Evolutionary conservation across 2,888 invertebrate species (phyloP), one percentile per base, ranked within the genome.

Genomic region (Tipula lateralis): DNA sequence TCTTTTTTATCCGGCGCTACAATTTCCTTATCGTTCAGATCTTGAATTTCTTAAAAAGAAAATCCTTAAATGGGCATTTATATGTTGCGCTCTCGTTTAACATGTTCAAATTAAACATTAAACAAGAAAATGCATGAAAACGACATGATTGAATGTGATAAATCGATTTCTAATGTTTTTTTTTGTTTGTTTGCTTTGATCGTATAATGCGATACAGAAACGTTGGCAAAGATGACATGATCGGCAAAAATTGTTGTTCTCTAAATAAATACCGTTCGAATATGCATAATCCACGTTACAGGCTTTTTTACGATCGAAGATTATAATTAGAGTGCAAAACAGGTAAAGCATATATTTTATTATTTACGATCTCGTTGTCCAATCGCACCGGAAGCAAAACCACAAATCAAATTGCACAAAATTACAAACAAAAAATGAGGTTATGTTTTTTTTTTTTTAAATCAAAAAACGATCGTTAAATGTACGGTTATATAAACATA

Each of bases 401-500:
- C 24, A 66, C 19, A 66, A 66, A 66, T 66, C 19, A 66, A 66
- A 66, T 66, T 66, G 24, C 66, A 66, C 19, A 44, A 44, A 44
- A n/a, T 44, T n/a, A 2, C 9, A 36, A 36, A 36, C 9, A 2
- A 7, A 24, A 66, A 66, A 24, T 66, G 66, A 66, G 66, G 66
- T 66, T 66, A 66, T 66, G 66, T 66, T 66, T 66, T 66, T 66
- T 24, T 24, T 66, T 24, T 66, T 66, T 66, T 66, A n/a, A n/a
- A 66, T 66, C 66, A 66, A 66, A 66, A 66, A 66, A 66, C 9
- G 66, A 66, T 66, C 66, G 24, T 66, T 13, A 66, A 66, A 66
- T 24, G 66, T 66, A 66, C 66, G 66, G 66, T 66, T 66, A 66
- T 66, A n/a, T n/a, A n/a, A n/a, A n/a, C n/a, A n/a, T n/a, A 66